A percentile compares a stretch with the other conserved stretches of the same genome.
Conservation (phyloP, 1,140 invertebrate genomes). For the Atta colombica region DNA sequence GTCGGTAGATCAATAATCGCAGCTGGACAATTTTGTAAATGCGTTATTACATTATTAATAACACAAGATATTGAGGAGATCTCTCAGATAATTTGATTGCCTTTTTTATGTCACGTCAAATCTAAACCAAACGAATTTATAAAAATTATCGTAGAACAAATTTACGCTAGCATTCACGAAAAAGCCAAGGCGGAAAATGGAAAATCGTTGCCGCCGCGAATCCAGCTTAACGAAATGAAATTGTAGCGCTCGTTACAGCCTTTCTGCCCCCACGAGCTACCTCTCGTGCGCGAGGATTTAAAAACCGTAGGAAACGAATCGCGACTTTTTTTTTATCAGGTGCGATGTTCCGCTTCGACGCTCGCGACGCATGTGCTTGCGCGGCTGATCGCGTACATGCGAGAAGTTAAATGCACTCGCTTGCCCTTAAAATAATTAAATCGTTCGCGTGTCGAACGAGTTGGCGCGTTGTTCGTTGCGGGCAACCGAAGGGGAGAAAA, state of each 20-base stretch:
- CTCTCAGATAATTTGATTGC: neutral
- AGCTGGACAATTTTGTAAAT: neutral
- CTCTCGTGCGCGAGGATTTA: conserved; percentile 66
- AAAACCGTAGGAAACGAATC: conserved; percentile 64
- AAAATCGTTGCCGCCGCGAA: conserved; percentile 64
- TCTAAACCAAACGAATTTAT: conserved; percentile 10
- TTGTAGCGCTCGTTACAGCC: conserved; percentile 38
- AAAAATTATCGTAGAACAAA: conserved; percentile 64
- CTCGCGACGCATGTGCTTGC: neutral
- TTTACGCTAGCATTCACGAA: conserved; percentile 37
- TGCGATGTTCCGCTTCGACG: conserved; percentile 65
- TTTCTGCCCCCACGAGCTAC: conserved; percentile 22
- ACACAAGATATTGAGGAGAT: neutral
- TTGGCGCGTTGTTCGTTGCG: conserved; percentile 7
- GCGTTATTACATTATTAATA: neutral
- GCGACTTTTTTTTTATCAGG: conserved; percentile 64
- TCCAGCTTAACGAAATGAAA: conserved; percentile 75
- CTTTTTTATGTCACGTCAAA: neutral
- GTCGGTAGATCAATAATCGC: neutral
- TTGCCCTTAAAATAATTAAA: conserved; percentile 70
- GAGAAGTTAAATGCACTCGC: conserved; percentile 57
- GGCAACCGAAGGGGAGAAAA: neutral
- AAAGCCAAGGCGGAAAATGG: conserved; percentile 52
- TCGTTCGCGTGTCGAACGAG: conserved; percentile 51
- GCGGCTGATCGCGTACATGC: conserved; percentile 19